Evolutionary conservation across 2,113 vertebrate species (phyloP).

Genomic region (Protomyctophum bolini): DNA sequence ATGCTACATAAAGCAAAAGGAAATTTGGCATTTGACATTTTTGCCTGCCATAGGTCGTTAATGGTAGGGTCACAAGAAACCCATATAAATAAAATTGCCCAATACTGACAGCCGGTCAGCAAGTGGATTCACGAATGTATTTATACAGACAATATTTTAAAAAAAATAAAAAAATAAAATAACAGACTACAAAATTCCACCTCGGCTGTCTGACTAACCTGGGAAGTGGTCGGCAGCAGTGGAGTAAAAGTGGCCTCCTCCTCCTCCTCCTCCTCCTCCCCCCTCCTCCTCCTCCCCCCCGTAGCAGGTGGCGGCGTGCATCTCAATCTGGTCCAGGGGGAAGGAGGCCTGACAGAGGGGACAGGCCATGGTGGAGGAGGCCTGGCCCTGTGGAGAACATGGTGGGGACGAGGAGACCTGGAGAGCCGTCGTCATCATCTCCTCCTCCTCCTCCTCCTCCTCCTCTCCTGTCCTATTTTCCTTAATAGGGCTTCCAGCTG

Average conservation of each 20-base stretch:
- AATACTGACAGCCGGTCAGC: no score
- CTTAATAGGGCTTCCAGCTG: slow-evolving; percentile 30
- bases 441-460: not conserved
- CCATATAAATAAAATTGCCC: no score
- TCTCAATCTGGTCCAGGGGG: slow-evolving; percentile 79
- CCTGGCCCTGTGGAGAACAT: not conserved
- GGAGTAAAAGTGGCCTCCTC: not conserved
- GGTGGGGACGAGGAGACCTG: not conserved
- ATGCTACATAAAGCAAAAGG: no score
- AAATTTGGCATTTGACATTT: no score
- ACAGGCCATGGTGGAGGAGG: slow-evolving; percentile 72
- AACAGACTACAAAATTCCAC: no score
- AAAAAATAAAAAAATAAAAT: not conserved
- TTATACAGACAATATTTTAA: not conserved
- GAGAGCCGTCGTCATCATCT: not conserved
- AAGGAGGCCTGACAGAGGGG: slow-evolving; percentile 86
- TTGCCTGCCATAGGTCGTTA: no score
- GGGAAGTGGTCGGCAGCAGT: not conserved
- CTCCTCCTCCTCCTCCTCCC: slow-evolving; percentile 35
- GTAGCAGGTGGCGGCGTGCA: slow-evolving; percentile 91
- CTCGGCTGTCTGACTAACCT: slow-evolving; percentile 18
- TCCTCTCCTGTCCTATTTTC: slow-evolving; percentile 17
- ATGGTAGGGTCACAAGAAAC: no score
- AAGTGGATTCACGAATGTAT: no score
- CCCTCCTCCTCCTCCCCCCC: slow-evolving; percentile 46